These are phyloP conservation scores for Amblyopsis rosae DNA, from an alignment of 2,113 vertebrate genomes.

Conservation along the genomic window DNA sequence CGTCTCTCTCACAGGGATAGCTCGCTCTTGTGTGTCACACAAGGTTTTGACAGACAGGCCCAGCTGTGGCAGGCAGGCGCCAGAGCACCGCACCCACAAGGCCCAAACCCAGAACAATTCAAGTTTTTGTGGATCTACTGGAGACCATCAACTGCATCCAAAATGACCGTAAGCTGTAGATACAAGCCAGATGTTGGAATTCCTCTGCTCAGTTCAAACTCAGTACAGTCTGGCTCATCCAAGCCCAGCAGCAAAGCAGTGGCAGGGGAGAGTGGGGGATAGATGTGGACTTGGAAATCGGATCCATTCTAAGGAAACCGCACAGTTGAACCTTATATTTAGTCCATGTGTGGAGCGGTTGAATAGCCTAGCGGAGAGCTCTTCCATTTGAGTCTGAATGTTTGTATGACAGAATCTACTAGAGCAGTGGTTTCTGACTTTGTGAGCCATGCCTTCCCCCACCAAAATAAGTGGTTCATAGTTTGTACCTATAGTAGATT, in stretches of 20 bases:
- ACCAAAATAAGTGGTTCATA: no score
- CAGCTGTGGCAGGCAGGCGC: conserved; percentile 80
- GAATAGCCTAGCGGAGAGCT: conserved; percentile 22
- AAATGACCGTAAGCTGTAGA: conserved; percentile 82
- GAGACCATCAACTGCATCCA: conserved; percentile 81
- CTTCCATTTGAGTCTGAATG: conserved; percentile 22
- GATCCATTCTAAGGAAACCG: conserved; percentile 32
- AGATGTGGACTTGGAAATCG: conserved; percentile 36
- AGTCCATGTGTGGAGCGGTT: conserved; percentile 2
- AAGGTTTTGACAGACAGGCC: conserved; percentile 75
- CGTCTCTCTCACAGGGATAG: conserved; percentile 46
- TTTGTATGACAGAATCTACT: conserved; percentile 13
- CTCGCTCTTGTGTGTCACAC: conserved; percentile 62
- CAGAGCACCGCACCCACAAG: conserved; percentile 74
- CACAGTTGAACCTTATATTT: conserved; percentile 11
- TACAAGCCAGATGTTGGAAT: conserved; percentile 86
- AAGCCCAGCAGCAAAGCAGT: conserved; percentile 63
- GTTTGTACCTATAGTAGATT: no score
- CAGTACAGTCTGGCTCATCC: conserved; percentile 76
- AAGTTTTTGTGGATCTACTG: conserved; percentile 81
- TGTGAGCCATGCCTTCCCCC: no score
- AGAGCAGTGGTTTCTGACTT: no score
- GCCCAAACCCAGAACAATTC: conserved; percentile 79
- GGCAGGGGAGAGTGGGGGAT: conserved; percentile 59
- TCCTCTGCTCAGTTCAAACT: conserved; percentile 75